Evolutionary conservation across 2,113 vertebrate species (phyloP).

Genomic region (Brachypteracias leptosomus): DNA sequence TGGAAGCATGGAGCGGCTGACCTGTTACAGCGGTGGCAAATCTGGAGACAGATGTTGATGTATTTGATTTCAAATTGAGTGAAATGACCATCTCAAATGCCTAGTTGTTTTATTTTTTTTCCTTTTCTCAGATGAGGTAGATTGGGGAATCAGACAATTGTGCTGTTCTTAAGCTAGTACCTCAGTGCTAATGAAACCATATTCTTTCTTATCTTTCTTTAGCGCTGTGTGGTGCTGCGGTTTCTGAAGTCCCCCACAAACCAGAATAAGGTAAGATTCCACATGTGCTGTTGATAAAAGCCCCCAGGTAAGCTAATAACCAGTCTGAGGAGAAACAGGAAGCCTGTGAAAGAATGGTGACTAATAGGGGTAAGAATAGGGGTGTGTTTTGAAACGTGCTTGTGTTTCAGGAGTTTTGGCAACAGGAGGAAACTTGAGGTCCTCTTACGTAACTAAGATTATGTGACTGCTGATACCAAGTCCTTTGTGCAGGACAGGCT

Average conservation of each 20-base stretch:
- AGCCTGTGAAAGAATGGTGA: neutral
- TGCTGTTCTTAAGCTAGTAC: neutral
- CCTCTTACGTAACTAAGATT: neutral
- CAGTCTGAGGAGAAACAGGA: neutral
- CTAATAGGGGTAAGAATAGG: neutral
- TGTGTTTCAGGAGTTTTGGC: neutral
- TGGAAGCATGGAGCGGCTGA: neutral
- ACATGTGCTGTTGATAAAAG: neutral
- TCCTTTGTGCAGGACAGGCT: neutral
- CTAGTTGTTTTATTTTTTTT: accelerated
- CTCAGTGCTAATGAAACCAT: neutral
- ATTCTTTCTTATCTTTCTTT: neutral
- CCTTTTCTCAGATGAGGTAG: neutral
- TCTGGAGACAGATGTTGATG: neutral
- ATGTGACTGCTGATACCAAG: neutral
- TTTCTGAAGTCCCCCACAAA: conserved; percentile 90
- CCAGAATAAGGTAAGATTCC: conserved; percentile 80
- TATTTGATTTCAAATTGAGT: neutral
- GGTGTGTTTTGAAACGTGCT: neutral
- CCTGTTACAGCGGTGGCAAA: neutral
- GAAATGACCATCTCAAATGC: neutral
- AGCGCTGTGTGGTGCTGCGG: conserved; percentile 92
- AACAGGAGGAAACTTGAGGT: neutral
- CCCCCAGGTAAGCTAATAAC: neutral
- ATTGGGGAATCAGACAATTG: neutral